Conservation (phyloP, 2,797 vertebrate species). For the Melanotaenia maccullochi region DNA sequence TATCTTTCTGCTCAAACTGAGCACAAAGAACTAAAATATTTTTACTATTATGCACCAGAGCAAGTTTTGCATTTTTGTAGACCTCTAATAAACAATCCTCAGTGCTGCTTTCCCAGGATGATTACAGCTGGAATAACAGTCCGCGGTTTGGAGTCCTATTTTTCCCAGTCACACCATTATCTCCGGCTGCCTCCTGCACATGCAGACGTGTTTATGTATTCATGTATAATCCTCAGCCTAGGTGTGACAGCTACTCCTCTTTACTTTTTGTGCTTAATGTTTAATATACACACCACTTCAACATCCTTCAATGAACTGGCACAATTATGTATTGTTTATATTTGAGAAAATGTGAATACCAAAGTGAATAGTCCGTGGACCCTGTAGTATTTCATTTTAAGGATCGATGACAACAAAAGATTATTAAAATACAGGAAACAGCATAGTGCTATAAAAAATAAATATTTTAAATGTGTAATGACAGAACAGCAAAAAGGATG, state of each 20-base stretch:
- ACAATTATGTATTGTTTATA: not conserved
- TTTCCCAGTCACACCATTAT: slow-evolving; percentile 74
- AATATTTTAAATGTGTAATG: slow-evolving; percentile 6
- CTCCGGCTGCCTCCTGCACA: slow-evolving; percentile 50
- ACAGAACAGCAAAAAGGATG: slow-evolving; percentile 10
- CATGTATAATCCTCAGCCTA: not conserved
- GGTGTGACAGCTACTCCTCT: not conserved
- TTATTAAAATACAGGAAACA: not conserved
- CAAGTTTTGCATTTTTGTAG: slow-evolving; percentile 62
- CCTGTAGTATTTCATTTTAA: not conserved
- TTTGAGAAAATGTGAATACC: slow-evolving; percentile 16
- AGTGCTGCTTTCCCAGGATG: slow-evolving; percentile 78
- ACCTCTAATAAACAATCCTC: slow-evolving; percentile 58
- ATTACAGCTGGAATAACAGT: slow-evolving; percentile 86
- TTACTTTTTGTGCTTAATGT: not conserved
- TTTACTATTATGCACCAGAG: slow-evolving; percentile 34
- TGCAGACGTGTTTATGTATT: slow-evolving; percentile 7
- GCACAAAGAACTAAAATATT: not conserved
- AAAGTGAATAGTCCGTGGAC: not conserved
- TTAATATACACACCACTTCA: not conserved
- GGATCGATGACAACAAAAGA: not conserved
- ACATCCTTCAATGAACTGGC: not conserved
- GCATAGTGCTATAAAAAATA: not conserved
- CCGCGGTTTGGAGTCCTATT: slow-evolving; percentile 72
- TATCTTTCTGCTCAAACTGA: not conserved